Base-by-base conservation (phyloP, 2,888 invertebrate species). In the Caenorhabditis becei region DNA sequence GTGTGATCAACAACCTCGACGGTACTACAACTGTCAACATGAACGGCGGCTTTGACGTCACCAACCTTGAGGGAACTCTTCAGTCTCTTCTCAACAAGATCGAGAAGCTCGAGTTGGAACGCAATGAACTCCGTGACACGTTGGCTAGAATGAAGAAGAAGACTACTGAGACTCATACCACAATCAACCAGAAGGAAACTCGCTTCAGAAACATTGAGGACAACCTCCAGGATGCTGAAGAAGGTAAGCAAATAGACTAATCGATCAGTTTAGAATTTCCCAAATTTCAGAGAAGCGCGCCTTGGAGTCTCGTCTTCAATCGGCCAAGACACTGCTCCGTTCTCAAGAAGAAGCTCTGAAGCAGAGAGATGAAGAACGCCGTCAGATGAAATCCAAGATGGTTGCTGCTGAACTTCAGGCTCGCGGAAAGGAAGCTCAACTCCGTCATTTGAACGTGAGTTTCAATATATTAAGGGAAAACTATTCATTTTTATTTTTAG, bases 401-500 rank as follows among this genome's bases (percentile, higher is more conserved):
- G 88, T 88, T 26, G 90, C 91, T n/a, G 83, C 91, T 26, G 90
- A 90, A 49, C 86, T 90, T 51, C 90, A 90, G 59, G 88, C 89
- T 37, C 82, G 90, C 23, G 90, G 90, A 74, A 90, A 90, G 78
- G 90, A 90, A 69, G 90, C 90, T 20, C 90, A 90, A 77, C 79
- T 90, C 14, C 81, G 90, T 16, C 89, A 90, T 62, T 80, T 91
- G 67, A 90, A 90, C 67, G 89, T 82, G 24, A 65, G 75, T 75
- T 37, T 3, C 5, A n/a, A 53, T 0, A n/a, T 18, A n/a, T n/a
- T n/a, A 37, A 28, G 23, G 11, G 23, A 20, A 23, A 28, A 20
- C 14, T 24, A 53, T 8, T 44, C 10, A 20, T 53, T 20, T 53
- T 37, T 26, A 47, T n/a, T 24, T 83, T 87, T 59, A 89, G 88